Base-by-base conservation (phyloP, 1,140 invertebrate species). In the Euwallacea similis region DNA sequence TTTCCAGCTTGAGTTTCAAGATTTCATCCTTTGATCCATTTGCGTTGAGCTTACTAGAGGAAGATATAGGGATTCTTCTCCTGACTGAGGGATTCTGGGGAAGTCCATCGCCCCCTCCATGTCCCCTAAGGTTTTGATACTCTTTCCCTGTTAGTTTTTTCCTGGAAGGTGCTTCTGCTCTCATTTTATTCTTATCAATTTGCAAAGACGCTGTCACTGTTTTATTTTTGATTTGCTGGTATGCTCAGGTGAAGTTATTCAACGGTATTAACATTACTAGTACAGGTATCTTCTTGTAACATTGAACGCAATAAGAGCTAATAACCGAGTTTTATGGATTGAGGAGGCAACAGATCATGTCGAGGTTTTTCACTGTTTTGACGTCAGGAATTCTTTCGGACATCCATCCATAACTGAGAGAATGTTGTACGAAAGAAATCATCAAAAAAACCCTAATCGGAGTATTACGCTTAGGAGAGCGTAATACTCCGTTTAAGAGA, bases 41-140 rank as follows among this genome's bases (percentile, higher is more conserved):
- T 2, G 72, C 70, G 13, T 69, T 74, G 50, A 76, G 74, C 60
- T 76, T 76, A 53, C 71, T 66, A 2, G 72, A 66, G 6, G 76
- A 76, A 4, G 72, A 73, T 21, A 76, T 60, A 2, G 76, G 74
- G 6, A 69, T 42, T 13, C 71, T 55, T 62, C 21, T 75, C 42
- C 50, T 70, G 50, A 21, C 41, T 10, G 64, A 66, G 9, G 60
- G 44, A 9, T 72, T 33, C 21, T 33, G 21, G 21, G 21, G 21
- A 33, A 33, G 21, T 33, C 73, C 75, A 60, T 76, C 73, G 7
- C 75, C 75, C n/a, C 66, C 75, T 9, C 75, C 75, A 59, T 68
- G 50, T 11, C 69, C 69, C n/a, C 44, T 21, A 8, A 63, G 62
- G 0, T 62, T 71, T 7, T 53, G 13, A 66, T 8, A 44, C 10